These are phyloP conservation scores for Cosmorhoe ocellata DNA, from an alignment of 2,888 invertebrate species.

Conservation along the genomic window DNA sequence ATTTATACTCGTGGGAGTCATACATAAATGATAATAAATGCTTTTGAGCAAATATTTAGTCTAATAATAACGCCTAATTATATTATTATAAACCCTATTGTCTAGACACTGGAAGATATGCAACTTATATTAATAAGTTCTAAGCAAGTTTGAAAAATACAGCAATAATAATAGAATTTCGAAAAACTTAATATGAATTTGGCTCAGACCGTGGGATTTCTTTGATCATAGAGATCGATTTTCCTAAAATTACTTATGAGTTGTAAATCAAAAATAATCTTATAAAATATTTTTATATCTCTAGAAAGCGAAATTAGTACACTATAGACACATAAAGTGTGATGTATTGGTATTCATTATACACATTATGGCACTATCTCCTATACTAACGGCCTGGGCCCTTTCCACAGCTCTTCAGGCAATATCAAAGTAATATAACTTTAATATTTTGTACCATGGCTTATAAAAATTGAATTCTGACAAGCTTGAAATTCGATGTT, in stretches of 20 bases:
- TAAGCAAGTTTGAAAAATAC: slow-evolving; percentile 7
- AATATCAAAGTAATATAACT: too few species aligned
- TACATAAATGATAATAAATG: slow-evolving; percentile 28
- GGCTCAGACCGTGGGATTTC: slow-evolving; percentile 32
- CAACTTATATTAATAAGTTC: slow-evolving; percentile 5
- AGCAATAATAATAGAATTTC: slow-evolving; percentile 27
- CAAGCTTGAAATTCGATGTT: too few species aligned
- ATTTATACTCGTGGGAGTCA: slow-evolving; percentile 23
- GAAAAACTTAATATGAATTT: slow-evolving; percentile 36
- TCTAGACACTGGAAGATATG: slow-evolving; percentile 15
- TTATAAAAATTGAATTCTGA: too few species aligned
- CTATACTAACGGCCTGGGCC: slow-evolving; percentile 12
- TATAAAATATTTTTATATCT: slow-evolving; percentile 1
- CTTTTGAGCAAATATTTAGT: slow-evolving; percentile 42
- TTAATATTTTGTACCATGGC: too few species aligned
- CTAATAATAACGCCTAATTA: too few species aligned
- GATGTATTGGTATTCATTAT: slow-evolving; percentile 44
- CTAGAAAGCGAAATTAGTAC: too few species aligned
- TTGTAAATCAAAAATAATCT: background rate
- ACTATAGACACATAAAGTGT: slow-evolving; percentile 36
- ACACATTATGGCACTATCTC: slow-evolving; percentile 36
- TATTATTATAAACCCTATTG: slow-evolving; percentile 19
- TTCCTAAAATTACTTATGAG: slow-evolving; percentile 16
- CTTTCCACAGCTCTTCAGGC: too few species aligned
- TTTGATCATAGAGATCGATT: slow-evolving; percentile 32